These are phyloP conservation scores for Beris morrisii DNA, from an alignment of 2,888 invertebrate species.

Conservation along the genomic window DNA sequence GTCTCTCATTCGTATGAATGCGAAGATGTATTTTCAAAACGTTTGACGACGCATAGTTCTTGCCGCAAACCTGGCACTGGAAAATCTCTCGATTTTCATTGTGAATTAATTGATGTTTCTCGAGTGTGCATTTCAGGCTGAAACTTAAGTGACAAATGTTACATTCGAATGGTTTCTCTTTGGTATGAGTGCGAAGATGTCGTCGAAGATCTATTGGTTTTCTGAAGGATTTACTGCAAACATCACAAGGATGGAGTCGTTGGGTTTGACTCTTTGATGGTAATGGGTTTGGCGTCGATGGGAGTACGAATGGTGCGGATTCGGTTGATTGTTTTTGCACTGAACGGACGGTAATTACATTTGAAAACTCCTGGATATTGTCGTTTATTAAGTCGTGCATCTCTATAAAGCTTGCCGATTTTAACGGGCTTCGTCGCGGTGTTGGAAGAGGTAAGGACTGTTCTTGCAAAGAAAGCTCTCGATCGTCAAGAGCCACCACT, in stretches of 20 bases:
- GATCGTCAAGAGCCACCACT: background rate
- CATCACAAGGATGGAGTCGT: slow-evolving; percentile 16
- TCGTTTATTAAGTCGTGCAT: slow-evolving; percentile 10
- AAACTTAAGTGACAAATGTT: slow-evolving; percentile 41
- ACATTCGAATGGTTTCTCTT: slow-evolving; percentile 43
- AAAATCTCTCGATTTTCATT: slow-evolving; percentile 37
- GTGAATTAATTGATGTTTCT: slow-evolving; percentile 43
- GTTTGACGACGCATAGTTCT: slow-evolving; percentile 44
- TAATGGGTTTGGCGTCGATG: too few species aligned
- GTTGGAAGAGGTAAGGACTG: too few species aligned
- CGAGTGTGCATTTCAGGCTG: slow-evolving; percentile 41
- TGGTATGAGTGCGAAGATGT: slow-evolving; percentile 45
- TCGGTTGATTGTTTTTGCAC: background rate
- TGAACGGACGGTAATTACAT: slow-evolving; percentile 1
- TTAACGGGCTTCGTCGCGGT: background rate
- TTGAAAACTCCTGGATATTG: background rate
- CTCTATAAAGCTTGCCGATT: slow-evolving; percentile 15
- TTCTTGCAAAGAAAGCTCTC: background rate
- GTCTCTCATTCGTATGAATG: slow-evolving; percentile 48
- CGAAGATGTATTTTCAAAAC: slow-evolving; percentile 47
- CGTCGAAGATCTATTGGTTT: slow-evolving; percentile 45
- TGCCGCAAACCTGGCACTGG: slow-evolving; percentile 45
- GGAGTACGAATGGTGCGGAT: background rate
- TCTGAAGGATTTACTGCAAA: slow-evolving; percentile 34
- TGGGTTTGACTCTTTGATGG: background rate